Evolutionary conservation across 2,888 invertebrate species (phyloP).

Genomic region (Drosophila differens): DNA sequence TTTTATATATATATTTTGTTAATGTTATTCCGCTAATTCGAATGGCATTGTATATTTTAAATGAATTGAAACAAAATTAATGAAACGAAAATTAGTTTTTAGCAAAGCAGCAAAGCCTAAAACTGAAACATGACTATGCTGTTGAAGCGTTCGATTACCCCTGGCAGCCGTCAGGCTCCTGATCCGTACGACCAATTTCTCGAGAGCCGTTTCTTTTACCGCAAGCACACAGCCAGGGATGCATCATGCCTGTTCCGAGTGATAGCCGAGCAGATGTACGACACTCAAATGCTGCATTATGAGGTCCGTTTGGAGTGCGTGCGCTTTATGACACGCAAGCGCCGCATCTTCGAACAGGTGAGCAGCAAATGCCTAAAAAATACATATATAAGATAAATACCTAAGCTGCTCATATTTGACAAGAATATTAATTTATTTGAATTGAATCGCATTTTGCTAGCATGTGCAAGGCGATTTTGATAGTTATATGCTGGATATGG

Average conservation of each 20-base stretch:
- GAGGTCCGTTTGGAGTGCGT: slow-evolving; percentile 91
- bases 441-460: slow-evolving; percentile 83
- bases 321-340: slow-evolving; percentile 88
- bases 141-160: slow-evolving; percentile 83
- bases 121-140: slow-evolving; percentile 12
- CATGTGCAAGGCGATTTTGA: slow-evolving; percentile 88
- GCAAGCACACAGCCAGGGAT: slow-evolving; percentile 95
- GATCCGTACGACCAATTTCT: slow-evolving; percentile 90
- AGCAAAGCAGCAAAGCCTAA: not conserved
- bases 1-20: not conserved
- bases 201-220: slow-evolving; percentile 91
- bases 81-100: not conserved
- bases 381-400: not conserved
- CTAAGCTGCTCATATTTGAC: not conserved
- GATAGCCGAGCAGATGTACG: slow-evolving; percentile 92
- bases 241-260: slow-evolving; percentile 95
- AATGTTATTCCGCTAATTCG: not conserved
- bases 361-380: not conserved
- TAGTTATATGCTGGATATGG: slow-evolving; percentile 89
- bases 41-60: not conserved
- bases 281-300: slow-evolving; percentile 90
- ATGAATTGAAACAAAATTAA: not conserved
- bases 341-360: slow-evolving; percentile 88
- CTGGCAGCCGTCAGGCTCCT: slow-evolving; percentile 85
- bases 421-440: not conserved